phyloP scores from a whole-genome alignment of 2,113 vertebrate species.

The Bujurquina vittata region DNA sequence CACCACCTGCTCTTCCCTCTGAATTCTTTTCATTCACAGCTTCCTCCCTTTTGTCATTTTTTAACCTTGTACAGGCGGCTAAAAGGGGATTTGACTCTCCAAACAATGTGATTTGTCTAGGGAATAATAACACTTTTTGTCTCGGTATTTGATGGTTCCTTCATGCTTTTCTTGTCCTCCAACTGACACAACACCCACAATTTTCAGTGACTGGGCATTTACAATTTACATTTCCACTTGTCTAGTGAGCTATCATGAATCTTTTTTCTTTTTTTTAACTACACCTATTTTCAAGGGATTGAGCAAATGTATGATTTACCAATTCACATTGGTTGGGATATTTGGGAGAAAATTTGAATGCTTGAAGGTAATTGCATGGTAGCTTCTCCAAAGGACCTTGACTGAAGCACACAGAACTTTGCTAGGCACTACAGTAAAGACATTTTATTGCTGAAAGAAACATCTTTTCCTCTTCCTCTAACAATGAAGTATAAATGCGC shows the following conservation, averaged over 20 bases:
- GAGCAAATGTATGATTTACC: constrained; percentile 46
- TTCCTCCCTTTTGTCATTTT: constrained; percentile 24
- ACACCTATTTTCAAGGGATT: constrained; percentile 29
- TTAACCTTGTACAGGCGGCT: constrained; percentile 43
- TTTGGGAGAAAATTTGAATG: constrained; percentile 20
- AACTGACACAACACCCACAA: constrained; percentile 32
- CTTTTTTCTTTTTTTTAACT: constrained; percentile 9
- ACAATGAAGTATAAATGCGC: constrained; percentile 28
- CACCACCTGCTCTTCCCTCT: constrained; percentile 73
- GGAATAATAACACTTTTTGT: constrained; percentile 17
- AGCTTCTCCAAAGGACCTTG: constrained; percentile 9
- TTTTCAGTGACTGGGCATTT: constrained; percentile 42
- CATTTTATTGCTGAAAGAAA: constrained; percentile 13
- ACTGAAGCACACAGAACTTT: constrained; percentile 20
- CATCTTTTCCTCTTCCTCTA: constrained; percentile 2
- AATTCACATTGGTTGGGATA: constrained; percentile 22
- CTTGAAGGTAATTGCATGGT: constrained; percentile 35
- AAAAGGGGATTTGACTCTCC: constrained; percentile 30
- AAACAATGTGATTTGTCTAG: constrained; percentile 27
- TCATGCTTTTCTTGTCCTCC: constrained; percentile 26
- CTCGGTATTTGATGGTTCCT: constrained; percentile 1
- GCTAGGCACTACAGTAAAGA: constrained; percentile 3
- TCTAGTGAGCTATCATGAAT: constrained; percentile 46
- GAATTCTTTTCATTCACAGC: constrained; percentile 60
- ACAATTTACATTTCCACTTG: constrained; percentile 28